Conservation (phyloP, 2,797 vertebrate genomes). For the Malacoctenus gilli region DNA sequence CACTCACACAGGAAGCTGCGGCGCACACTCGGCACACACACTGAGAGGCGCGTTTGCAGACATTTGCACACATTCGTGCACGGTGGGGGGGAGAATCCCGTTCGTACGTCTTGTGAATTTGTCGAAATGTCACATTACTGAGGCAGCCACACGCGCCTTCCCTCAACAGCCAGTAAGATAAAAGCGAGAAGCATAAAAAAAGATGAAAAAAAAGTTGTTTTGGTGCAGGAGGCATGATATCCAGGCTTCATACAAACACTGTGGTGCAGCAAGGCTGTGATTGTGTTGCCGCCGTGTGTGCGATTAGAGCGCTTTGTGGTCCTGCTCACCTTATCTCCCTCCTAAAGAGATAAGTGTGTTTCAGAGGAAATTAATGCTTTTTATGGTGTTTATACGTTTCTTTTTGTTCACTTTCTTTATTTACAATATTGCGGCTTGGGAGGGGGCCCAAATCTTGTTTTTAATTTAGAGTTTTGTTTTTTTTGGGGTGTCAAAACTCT, state of each 20-base stretch:
- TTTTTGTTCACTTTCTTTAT: conserved; percentile 24
- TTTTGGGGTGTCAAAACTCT: conserved; percentile 15
- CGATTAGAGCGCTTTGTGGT: too few relatives aligned
- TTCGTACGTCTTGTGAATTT: conserved; percentile 46
- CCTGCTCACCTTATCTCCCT: conserved; percentile 49
- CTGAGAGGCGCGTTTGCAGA: conserved; percentile 28
- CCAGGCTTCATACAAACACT: conserved; percentile 27
- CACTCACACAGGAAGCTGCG: too few relatives aligned
- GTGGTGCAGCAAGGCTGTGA: conserved; percentile 17
- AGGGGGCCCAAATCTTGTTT: conserved; percentile 1
- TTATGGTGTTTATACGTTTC: neutral
- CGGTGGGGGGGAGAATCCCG: conserved; percentile 39
- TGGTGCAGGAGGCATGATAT: conserved; percentile 21
- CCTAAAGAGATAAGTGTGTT: conserved; percentile 39
- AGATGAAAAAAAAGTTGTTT: conserved; percentile 22
- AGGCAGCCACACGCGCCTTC: conserved; percentile 52
- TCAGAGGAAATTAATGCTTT: conserved; percentile 45
- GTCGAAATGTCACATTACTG: conserved; percentile 66
- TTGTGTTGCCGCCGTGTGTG: conserved; percentile 29
- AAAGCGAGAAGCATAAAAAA: conserved; percentile 31
- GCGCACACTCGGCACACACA: neutral
- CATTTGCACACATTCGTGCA: conserved; percentile 30
- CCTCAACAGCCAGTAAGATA: conserved; percentile 52
- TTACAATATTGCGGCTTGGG: conserved; percentile 18
- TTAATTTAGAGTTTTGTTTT: conserved; percentile 27